Evolutionary conservation across 2,113 vertebrate genomes (phyloP).

Genomic region (Oplegnathus fasciatus): DNA sequence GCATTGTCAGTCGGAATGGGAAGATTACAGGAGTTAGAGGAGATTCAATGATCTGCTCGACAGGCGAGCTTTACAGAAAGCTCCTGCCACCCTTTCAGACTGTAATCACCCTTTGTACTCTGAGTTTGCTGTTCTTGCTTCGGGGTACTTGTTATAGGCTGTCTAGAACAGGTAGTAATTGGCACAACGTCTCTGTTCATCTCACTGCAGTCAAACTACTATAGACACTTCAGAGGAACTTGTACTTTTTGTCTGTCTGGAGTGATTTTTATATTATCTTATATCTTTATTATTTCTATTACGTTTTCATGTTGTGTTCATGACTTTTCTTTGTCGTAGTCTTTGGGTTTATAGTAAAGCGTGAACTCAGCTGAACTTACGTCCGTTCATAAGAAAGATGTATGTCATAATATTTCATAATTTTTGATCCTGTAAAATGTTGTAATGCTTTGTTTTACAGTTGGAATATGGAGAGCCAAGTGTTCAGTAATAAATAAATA

Average conservation of each 20-base stretch:
- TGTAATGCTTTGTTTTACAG: background rate
- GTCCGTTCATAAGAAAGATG: background rate
- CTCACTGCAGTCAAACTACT: slow-evolving; percentile 26
- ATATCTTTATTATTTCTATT: background rate
- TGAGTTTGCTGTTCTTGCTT: slow-evolving; percentile 55
- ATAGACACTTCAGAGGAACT: slow-evolving; percentile 31
- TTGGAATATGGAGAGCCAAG: background rate
- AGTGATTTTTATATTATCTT: background rate
- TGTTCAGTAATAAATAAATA: background rate
- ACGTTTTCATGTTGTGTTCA: background rate
- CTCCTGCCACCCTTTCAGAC: slow-evolving; percentile 44
- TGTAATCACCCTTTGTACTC: slow-evolving; percentile 63
- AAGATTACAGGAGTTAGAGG: slow-evolving; percentile 60
- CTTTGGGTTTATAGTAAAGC: background rate
- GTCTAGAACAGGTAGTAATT: slow-evolving; percentile 58
- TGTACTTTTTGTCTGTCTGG: background rate
- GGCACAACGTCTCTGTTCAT: slow-evolving; percentile 39
- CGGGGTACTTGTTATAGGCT: slow-evolving; percentile 37
- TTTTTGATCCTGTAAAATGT: background rate
- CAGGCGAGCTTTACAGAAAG: slow-evolving; percentile 51
- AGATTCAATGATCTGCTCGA: slow-evolving; percentile 59
- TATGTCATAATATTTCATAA: too few relatives aligned
- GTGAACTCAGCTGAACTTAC: background rate
- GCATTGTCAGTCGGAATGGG: slow-evolving; percentile 33
- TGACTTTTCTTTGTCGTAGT: background rate